These are phyloP conservation scores for Tethea ocularis DNA, from an alignment of 2,888 invertebrate species.

Conservation along the genomic window DNA sequence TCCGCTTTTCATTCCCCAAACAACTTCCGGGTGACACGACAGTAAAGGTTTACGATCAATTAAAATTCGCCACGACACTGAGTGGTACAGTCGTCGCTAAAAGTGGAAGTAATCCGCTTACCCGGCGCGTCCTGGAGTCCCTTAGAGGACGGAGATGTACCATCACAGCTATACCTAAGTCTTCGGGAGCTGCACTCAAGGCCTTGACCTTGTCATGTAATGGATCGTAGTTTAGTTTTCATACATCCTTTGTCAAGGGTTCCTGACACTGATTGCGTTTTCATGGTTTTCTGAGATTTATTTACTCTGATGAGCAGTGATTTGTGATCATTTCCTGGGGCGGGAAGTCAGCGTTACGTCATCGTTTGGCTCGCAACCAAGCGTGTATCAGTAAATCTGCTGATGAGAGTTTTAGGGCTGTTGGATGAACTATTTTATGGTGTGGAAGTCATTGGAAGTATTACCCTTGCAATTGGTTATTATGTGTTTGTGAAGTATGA, in stretches of 20 bases:
- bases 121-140: not conserved
- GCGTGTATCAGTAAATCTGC: not conserved
- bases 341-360: not conserved
- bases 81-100: not conserved
- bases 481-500: not conserved
- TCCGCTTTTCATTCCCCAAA: not conserved
- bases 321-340: not conserved
- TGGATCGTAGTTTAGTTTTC: not conserved
- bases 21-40: not conserved
- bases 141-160: not conserved
- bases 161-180: not conserved
- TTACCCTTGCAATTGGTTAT: not conserved
- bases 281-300: not conserved
- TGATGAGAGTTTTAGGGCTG: not conserved
- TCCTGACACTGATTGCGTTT: not conserved
- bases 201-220: not conserved
- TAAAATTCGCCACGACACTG: constrained; percentile 1
- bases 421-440: not conserved
- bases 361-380: not conserved
- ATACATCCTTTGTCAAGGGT: constrained; percentile 1
- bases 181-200: constrained; percentile 1
- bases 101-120: constrained; percentile 1
- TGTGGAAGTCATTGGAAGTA: not conserved
- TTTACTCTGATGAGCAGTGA: not conserved
- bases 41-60: constrained; percentile 3